Base-by-base conservation (phyloP, 1,140 invertebrate genomes). In the Philaenus spumarius region DNA sequence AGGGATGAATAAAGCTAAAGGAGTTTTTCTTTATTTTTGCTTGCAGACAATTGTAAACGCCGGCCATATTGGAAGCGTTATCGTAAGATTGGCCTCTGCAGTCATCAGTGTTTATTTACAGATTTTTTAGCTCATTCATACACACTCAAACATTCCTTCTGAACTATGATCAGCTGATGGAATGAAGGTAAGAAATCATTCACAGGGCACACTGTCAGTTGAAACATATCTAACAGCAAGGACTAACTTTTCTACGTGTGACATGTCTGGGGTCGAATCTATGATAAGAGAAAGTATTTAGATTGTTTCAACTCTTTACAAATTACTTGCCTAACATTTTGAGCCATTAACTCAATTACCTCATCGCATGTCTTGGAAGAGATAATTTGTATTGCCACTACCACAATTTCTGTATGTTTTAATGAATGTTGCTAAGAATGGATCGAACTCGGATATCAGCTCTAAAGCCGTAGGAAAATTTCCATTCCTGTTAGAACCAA, bases 71-170 rank as follows among this genome's bases (percentile, higher is more conserved):
- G 19, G 55, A 54, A 30, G 68, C 71, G 64, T 72, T 73, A 39
- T 71, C 69, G 54, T 71, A 71, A 11, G 65, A 67, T 60, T 72
- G 68, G 7, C 70, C 67, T 59, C 68, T 59, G 43, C 69, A 73
- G 55, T 70, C 62, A n/a, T 2, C n/a, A n/a, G 23, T 20, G 7
- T 48, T 48, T 11, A 48, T 20, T 48, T 48, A 11, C 9, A 48
- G 22, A 19, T 20, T 24, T 15, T 45, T 20, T 15, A 45, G 42
- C 15, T 45, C 19, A 45, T 45, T 6, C 15, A 17, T 45, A 45
- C 35, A 45, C 42, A 9, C 15, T 45, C 7, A 45, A 45, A 45
- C 14, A 45, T 45, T 45, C 7, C 7, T 20, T 45, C 42, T 45
- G 15, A n/a, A 6, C 15, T 48, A 23, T 48, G 46, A 20, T 11